Conservation (phyloP, 2,797 vertebrate genomes). For the Melanotaenia boesemani region DNA sequence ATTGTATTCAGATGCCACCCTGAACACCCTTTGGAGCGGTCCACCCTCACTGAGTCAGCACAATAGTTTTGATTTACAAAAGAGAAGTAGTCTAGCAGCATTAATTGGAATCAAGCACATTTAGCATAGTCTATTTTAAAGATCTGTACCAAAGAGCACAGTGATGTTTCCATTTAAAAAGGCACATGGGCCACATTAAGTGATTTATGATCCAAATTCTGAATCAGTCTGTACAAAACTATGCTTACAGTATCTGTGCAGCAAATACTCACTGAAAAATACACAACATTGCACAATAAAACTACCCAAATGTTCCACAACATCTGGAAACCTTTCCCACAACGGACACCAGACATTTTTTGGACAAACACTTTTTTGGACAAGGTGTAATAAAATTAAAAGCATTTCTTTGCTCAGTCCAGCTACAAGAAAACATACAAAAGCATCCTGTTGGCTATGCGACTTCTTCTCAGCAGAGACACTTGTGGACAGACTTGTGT, state of each 20-base stretch:
- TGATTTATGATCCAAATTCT: constrained; percentile 54
- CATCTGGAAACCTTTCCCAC: constrained; percentile 51
- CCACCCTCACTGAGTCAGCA: constrained; percentile 39
- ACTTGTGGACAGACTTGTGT: constrained; percentile 44
- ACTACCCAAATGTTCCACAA: constrained; percentile 62
- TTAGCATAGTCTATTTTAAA: constrained; percentile 69
- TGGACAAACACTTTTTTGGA: constrained; percentile 59
- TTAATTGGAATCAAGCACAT: constrained; percentile 76
- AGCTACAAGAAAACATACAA: constrained; percentile 43
- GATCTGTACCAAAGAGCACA: constrained; percentile 64
- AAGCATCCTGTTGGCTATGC: constrained; percentile 5
- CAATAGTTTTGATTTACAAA: constrained; percentile 60
- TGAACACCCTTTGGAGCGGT: constrained; percentile 64
- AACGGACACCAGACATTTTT: constrained; percentile 39
- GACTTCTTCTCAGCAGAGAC: constrained; percentile 34
- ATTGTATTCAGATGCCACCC: constrained; percentile 40
- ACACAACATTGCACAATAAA: constrained; percentile 81
- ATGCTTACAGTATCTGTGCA: constrained; percentile 73
- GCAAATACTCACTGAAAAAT: constrained; percentile 64
- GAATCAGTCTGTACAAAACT: constrained; percentile 73
- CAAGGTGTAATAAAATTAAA: constrained; percentile 41
- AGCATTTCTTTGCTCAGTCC: constrained; percentile 43
- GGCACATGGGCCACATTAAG: constrained; percentile 70
- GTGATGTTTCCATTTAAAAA: constrained; percentile 53
- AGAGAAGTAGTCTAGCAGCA: constrained; percentile 78